Evolutionary conservation across 1,140 invertebrate species (phyloP).

Genomic region (Brachionus rotundiformis): DNA sequence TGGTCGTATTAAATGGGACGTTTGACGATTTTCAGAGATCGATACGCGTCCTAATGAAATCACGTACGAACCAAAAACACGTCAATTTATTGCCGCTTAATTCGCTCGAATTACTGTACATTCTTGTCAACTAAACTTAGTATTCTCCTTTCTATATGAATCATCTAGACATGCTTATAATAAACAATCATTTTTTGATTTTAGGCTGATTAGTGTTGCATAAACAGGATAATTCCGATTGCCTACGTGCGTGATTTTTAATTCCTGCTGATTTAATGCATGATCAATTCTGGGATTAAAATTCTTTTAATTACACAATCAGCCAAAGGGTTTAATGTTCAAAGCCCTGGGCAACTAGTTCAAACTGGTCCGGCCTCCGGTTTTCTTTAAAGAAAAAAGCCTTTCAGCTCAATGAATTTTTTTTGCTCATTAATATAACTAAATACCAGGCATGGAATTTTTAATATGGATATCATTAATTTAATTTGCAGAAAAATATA

Average conservation of each 20-base stretch:
- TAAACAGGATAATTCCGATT: neutral
- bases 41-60: neutral
- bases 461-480: conserved; percentile 11
- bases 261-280: conserved; percentile 35
- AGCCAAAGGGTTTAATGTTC: neutral
- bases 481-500: neutral
- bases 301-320: neutral
- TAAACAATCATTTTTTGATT: too few species aligned
- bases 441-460: conserved; percentile 12
- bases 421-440: conserved; percentile 19
- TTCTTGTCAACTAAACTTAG: neutral
- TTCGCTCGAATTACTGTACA: conserved; percentile 17
- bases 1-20: neutral
- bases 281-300: conserved; percentile 3
- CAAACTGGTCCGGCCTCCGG: neutral
- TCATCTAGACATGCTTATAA: too few species aligned
- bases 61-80: conserved; percentile 18
- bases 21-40: neutral
- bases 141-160: too few species aligned
- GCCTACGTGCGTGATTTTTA: neutral
- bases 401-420: neutral
- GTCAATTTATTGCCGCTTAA: conserved; percentile 33
- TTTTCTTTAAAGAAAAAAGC: neutral
- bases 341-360: neutral
- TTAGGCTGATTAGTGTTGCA: neutral